phyloP scores from a whole-genome alignment of 2,113 vertebrate genomes.

The Ptychochromis oligacanthus region DNA sequence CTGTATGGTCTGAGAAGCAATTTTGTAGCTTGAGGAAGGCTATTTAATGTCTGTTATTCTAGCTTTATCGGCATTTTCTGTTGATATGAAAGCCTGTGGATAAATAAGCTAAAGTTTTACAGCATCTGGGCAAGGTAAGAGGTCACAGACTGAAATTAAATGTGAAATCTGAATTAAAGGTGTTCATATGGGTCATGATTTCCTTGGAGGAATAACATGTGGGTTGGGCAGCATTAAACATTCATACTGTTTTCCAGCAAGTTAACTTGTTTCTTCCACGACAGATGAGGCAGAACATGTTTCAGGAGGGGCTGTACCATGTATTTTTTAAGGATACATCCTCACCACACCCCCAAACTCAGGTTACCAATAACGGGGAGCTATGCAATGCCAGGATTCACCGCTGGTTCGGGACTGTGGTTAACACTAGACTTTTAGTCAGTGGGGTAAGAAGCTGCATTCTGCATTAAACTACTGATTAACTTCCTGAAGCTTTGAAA shows the following conservation, averaged over 20 bases:
- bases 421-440: slow-evolving; percentile 75
- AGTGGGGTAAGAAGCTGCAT: slow-evolving; percentile 67
- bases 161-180: not conserved
- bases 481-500: not conserved
- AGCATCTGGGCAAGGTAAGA: slow-evolving; percentile 45
- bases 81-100: slow-evolving; percentile 15
- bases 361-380: slow-evolving; percentile 8
- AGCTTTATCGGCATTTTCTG: not conserved
- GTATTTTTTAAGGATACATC: slow-evolving; percentile 73
- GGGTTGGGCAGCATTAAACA: not conserved
- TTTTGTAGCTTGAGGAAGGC: slow-evolving; percentile 4
- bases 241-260: not conserved
- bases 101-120: not conserved
- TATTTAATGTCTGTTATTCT: not conserved
- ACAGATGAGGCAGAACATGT: slow-evolving; percentile 81
- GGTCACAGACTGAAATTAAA: not conserved
- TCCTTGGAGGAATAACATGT: not conserved
- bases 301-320: slow-evolving; percentile 80
- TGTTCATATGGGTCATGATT: not conserved
- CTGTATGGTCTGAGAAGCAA: not conserved
- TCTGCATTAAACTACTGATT: not conserved
- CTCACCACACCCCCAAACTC: not conserved
- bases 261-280: not conserved
- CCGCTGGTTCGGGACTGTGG: slow-evolving; percentile 77
- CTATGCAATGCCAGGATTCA: slow-evolving; percentile 68